Percentiles rank a stretch among this genome's conserved stretches.
Evolutionary conservation across 2,888 invertebrate species (phyloP).

Genomic region (Parascotia fuliginaria): DNA sequence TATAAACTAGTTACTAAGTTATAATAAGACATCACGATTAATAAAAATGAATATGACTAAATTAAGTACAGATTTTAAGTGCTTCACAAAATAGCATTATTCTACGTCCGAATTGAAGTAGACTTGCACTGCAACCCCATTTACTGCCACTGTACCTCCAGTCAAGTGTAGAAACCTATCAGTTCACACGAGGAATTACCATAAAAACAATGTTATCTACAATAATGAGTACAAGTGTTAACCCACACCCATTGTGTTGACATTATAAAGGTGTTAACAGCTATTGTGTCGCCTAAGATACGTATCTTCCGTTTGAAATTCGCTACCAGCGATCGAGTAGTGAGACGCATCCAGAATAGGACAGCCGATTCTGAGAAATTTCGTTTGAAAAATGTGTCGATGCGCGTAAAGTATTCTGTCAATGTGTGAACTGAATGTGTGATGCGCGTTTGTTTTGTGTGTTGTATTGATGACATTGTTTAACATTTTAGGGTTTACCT

Average conservation of each 20-base stretch:
- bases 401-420: conserved; percentile 63
- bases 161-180: conserved; percentile 7
- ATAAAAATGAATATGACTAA: too few relatives aligned
- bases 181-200: conserved; percentile 29
- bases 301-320: conserved; percentile 58
- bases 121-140: too few relatives aligned
- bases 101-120: too few relatives aligned
- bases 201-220: conserved; percentile 18
- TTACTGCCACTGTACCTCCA: too few relatives aligned
- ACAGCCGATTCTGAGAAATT: conserved; percentile 48
- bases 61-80: too few relatives aligned
- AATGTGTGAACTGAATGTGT: conserved; percentile 51
- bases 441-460: conserved; percentile 34
- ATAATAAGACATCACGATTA: too few relatives aligned
- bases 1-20: too few relatives aligned
- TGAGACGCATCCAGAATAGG: conserved; percentile 72
- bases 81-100: too few relatives aligned
- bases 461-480: conserved; percentile 2
- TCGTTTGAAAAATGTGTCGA: conserved; percentile 66
- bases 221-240: conserved; percentile 33
- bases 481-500: not conserved
- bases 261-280: conserved; percentile 26
- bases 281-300: conserved; percentile 40
- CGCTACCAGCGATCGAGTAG: conserved; percentile 42
- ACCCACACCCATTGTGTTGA: conserved; percentile 50